Evolutionary conservation across 2,888 invertebrate genomes (phyloP).

Genomic region (Leptarthrus brevirostris): DNA sequence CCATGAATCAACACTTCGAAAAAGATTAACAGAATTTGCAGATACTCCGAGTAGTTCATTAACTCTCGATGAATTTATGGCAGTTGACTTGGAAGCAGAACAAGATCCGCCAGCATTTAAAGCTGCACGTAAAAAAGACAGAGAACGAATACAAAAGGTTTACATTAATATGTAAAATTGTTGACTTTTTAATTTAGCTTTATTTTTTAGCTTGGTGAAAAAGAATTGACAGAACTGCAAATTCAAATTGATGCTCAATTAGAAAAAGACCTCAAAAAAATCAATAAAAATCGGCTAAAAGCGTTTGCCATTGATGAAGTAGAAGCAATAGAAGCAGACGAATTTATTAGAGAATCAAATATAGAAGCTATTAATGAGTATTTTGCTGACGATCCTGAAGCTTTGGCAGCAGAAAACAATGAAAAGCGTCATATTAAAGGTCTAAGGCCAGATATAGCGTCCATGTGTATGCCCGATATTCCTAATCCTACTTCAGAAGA

Average conservation of each 20-base stretch:
- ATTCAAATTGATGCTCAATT: constrained; percentile 86
- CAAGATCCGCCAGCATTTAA: constrained; percentile 95
- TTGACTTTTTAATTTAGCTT: background rate
- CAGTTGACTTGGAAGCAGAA: constrained; percentile 94
- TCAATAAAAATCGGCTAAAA: constrained; percentile 60
- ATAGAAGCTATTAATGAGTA: constrained; percentile 67
- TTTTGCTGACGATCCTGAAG: constrained; percentile 61
- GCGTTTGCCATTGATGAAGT: constrained; percentile 58
- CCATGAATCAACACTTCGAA: constrained; percentile 91
- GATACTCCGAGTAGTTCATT: constrained; percentile 95
- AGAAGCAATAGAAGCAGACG: constrained; percentile 66
- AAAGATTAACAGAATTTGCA: constrained; percentile 93
- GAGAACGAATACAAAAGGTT: constrained; percentile 82
- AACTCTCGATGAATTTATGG: constrained; percentile 96
- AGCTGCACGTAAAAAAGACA: constrained; percentile 88
- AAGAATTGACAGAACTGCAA: constrained; percentile 82
- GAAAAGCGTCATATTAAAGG: constrained; percentile 59
- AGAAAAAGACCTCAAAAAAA: constrained; percentile 73
- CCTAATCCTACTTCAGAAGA: constrained; percentile 63
- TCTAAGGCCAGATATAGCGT: constrained; percentile 78
- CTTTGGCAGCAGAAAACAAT: constrained; percentile 50
- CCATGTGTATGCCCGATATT: constrained; percentile 76
- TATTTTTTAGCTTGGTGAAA: constrained; percentile 69
- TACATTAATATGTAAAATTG: too few species aligned
- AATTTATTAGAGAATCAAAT: constrained; percentile 68